These are phyloP conservation scores for Linurgus olivaceus DNA, from an alignment of 2,797 vertebrate species.

Conservation along the genomic window DNA sequence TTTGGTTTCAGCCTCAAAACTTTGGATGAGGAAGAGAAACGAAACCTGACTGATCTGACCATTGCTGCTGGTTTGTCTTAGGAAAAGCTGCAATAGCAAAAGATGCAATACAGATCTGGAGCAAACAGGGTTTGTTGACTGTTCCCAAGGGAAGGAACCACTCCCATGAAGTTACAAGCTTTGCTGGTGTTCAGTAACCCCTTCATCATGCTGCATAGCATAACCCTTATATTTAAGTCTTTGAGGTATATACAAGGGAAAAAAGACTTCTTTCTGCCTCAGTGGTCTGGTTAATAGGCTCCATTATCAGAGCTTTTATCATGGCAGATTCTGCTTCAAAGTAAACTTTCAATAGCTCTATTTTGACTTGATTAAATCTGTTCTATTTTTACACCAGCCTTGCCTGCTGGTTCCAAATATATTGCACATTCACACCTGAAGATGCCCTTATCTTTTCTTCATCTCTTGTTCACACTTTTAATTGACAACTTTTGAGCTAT, in stretches of 20 bases:
- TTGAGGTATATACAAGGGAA: not conserved
- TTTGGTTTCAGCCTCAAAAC: not conserved
- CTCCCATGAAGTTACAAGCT: not conserved
- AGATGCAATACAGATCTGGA: not conserved
- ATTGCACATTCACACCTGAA: constrained; percentile 45
- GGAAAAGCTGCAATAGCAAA: not conserved
- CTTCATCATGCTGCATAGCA: not conserved
- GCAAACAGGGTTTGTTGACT: not conserved
- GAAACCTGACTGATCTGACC: not conserved
- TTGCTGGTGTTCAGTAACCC: not conserved
- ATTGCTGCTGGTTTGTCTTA: not conserved
- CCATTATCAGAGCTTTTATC: not conserved
- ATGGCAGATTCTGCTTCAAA: not conserved
- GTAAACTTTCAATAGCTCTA: not conserved
- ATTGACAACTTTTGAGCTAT: constrained; percentile 15
- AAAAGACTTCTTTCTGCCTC: not conserved
- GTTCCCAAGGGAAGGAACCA: not conserved
- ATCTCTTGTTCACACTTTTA: constrained; percentile 47
- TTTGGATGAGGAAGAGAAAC: not conserved
- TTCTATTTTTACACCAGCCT: constrained; percentile 20
- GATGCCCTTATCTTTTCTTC: not conserved
- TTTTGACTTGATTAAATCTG: not conserved
- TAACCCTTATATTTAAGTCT: not conserved
- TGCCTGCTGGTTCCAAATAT: constrained; percentile 23
- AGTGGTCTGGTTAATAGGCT: not conserved